Evolutionary conservation across 2,888 invertebrate species (phyloP).

Genomic region (Eupeodes luniger): DNA sequence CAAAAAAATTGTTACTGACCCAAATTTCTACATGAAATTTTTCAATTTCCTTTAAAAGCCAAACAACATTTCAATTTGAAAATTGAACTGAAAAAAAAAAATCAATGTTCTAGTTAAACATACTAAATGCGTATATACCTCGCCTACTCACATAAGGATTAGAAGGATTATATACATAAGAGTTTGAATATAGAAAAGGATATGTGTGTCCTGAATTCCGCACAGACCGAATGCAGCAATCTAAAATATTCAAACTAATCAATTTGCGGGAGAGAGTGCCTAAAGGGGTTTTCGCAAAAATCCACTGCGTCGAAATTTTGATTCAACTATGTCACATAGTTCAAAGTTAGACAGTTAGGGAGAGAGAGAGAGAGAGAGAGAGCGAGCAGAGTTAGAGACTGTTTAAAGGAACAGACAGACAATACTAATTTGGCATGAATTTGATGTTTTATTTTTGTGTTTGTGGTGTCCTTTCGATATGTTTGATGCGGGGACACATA

Average conservation of each 20-base stretch:
- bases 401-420: conserved; percentile 37
- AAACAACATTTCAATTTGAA: neutral
- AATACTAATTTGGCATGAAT: conserved; percentile 68
- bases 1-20: conserved; percentile 51
- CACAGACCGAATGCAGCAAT: conserved; percentile 52
- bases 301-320: conserved; percentile 74
- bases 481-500: conserved; percentile 16
- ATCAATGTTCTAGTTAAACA: conserved; percentile 64
- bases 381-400: neutral
- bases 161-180: neutral
- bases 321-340: conserved; percentile 60
- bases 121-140: conserved; percentile 52
- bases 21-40: conserved; percentile 49
- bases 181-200: neutral
- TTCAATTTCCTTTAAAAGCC: conserved; percentile 45
- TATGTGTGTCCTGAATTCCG: conserved; percentile 13
- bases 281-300: conserved; percentile 52
- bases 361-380: neutral
- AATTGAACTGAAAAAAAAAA: conserved; percentile 10
- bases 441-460: conserved; percentile 21
- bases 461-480: conserved; percentile 40
- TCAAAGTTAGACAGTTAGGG: neutral
- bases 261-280: conserved; percentile 66
- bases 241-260: conserved; percentile 76
- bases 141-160: conserved; percentile 35